Evolutionary conservation across 92 coral and sea anemone genomes (phyloP).

Genomic region (Ricordea florida): DNA sequence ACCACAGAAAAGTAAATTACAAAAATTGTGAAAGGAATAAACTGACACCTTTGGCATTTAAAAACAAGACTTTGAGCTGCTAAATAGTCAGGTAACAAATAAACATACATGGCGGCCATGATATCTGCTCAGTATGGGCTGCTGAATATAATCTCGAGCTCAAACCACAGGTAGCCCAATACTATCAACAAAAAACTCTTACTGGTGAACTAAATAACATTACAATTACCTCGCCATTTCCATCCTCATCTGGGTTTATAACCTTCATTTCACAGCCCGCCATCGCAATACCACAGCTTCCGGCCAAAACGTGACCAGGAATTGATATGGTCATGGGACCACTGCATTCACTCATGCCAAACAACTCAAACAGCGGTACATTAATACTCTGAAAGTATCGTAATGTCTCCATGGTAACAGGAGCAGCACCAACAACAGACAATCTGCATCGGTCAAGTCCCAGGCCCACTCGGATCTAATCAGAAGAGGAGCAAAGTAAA

Average conservation of each 20-base stretch:
- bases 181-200: too few species aligned
- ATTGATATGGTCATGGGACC: constrained; percentile 86
- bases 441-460: constrained; percentile 94
- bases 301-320: constrained; percentile 61
- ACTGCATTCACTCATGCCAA: constrained; percentile 94
- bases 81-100: too few species aligned
- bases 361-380: constrained; percentile 87
- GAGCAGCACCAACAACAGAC: constrained; percentile 89
- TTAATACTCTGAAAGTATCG: constrained; percentile 93
- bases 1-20: too few species aligned
- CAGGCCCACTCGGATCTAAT: constrained; percentile 76
- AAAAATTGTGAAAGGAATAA: too few species aligned
- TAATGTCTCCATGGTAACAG: constrained; percentile 93
- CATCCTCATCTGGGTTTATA: constrained; percentile 80
- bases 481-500: not conserved
- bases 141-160: too few species aligned
- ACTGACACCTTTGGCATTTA: too few species aligned
- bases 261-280: constrained; percentile 68
- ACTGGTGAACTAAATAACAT: too few species aligned
- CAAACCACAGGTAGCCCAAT: too few species aligned
- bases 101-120: too few species aligned
- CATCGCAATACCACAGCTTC: constrained; percentile 85
- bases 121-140: too few species aligned
- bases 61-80: too few species aligned
- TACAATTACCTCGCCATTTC: constrained; percentile 85